Conservation (phyloP, 2,797 vertebrate species). For the Scolopax bukidnonensis region DNA sequence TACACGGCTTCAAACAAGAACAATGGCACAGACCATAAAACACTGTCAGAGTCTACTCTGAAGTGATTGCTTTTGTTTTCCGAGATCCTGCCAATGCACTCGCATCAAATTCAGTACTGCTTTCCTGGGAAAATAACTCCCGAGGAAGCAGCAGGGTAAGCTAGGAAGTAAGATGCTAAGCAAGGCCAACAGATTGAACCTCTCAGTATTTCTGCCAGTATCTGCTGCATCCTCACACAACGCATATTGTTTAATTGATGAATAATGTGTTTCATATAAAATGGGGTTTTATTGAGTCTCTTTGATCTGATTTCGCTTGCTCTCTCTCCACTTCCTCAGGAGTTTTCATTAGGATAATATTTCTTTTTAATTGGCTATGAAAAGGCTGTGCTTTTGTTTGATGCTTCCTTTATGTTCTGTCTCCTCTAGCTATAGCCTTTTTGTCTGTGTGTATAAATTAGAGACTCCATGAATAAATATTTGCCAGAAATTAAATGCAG, state of each 20-base stretch:
- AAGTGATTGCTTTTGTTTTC: background rate
- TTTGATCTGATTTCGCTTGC: background rate
- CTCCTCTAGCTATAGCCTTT: background rate
- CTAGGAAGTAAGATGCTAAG: background rate
- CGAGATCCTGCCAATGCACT: background rate
- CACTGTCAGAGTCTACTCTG: background rate
- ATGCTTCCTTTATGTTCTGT: background rate
- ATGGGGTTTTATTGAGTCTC: background rate
- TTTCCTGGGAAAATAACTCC: background rate
- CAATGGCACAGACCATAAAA: background rate
- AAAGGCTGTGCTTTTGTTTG: background rate
- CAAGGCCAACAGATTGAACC: background rate
- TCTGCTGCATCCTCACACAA: background rate
- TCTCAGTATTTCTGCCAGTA: background rate
- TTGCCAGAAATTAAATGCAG: background rate
- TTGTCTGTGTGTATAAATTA: background rate
- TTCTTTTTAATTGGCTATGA: conserved; percentile 15
- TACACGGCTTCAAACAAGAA: background rate
- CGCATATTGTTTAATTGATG: background rate
- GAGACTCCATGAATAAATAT: background rate
- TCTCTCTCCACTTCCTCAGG: background rate
- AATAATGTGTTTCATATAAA: background rate
- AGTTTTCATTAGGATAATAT: background rate
- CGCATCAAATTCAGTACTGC: background rate
- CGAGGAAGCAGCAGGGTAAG: background rate